A percentile compares a stretch with the other conserved stretches of the same genome.
These are phyloP conservation scores for Pelvicachromis taeniatus DNA, from an alignment of 2,113 vertebrate species.

Conservation along the genomic window DNA sequence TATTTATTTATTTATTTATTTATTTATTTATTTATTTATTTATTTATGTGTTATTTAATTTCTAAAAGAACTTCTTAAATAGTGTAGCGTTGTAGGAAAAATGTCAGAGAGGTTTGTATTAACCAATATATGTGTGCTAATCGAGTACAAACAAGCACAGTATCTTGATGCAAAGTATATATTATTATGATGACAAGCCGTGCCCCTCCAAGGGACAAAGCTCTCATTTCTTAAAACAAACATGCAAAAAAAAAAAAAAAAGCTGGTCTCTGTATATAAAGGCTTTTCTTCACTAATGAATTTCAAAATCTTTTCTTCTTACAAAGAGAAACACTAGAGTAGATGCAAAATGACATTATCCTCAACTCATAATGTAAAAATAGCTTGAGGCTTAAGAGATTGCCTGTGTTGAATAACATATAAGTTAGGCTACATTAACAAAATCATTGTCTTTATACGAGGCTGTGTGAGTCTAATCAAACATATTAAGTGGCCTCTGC, in stretches of 20 bases:
- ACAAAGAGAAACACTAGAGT: not conserved
- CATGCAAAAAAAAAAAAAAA: not conserved
- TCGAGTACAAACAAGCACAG: not conserved
- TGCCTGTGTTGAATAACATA: constrained; percentile 8
- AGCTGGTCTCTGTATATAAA: not conserved
- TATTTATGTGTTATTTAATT: too few relatives aligned
- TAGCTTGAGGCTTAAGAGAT: constrained; percentile 9
- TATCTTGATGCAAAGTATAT: not conserved
- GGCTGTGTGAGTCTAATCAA: constrained; percentile 17
- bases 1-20: too few relatives aligned
- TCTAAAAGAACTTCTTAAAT: not conserved
- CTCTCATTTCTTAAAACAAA: not conserved
- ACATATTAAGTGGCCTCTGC: not conserved
- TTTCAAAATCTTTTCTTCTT: not conserved
- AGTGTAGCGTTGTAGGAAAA: not conserved
- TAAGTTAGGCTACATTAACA: constrained; percentile 9
- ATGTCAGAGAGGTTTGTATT: not conserved
- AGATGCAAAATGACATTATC: constrained; percentile 8
- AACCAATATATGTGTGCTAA: not conserved
- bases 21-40: too few relatives aligned
- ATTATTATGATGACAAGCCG: not conserved
- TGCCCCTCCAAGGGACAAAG: not conserved
- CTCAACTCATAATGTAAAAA: constrained; percentile 23
- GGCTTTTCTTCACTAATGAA: not conserved
- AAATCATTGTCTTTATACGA: constrained; percentile 18